phyloP scores from a whole-genome alignment of 2,797 vertebrate species.

The Lophura swinhoii region DNA sequence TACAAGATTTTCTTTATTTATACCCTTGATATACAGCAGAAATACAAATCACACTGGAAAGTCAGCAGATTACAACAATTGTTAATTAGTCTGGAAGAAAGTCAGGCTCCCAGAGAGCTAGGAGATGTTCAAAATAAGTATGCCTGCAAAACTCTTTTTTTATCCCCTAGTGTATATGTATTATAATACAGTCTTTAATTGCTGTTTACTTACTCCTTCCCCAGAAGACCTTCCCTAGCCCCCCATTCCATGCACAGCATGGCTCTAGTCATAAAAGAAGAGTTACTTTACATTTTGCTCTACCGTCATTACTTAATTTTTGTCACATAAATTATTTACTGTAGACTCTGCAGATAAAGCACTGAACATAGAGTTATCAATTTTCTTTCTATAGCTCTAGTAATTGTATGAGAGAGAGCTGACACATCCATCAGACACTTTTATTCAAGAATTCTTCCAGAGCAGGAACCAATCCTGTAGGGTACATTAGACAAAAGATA shows the following conservation, averaged over 20 bases:
- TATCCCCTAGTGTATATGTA: not conserved
- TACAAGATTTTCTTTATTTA: not conserved
- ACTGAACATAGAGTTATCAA: not conserved
- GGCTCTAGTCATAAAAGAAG: not conserved
- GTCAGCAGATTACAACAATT: not conserved
- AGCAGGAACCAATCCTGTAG: not conserved
- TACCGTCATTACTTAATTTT: not conserved
- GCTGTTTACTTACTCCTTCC: not conserved
- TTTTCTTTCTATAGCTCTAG: not conserved
- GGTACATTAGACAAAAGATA: not conserved
- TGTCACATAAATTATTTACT: not conserved
- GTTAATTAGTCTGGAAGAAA: not conserved
- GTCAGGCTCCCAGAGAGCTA: not conserved
- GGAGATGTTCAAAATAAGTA: not conserved
- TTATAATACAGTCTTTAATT: not conserved
- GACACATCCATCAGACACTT: not conserved
- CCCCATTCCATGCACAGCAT: not conserved
- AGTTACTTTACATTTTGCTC: not conserved
- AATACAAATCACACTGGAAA: not conserved
- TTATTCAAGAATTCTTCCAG: not conserved
- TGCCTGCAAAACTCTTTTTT: not conserved
- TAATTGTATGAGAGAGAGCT: not conserved
- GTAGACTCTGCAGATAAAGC: not conserved
- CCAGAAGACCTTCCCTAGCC: not conserved
- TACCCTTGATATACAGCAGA: not conserved